These are phyloP conservation scores for Oryctolagus cuniculus DNA, from an alignment of 2,113 vertebrate genomes.

Conservation along the genomic window DNA sequence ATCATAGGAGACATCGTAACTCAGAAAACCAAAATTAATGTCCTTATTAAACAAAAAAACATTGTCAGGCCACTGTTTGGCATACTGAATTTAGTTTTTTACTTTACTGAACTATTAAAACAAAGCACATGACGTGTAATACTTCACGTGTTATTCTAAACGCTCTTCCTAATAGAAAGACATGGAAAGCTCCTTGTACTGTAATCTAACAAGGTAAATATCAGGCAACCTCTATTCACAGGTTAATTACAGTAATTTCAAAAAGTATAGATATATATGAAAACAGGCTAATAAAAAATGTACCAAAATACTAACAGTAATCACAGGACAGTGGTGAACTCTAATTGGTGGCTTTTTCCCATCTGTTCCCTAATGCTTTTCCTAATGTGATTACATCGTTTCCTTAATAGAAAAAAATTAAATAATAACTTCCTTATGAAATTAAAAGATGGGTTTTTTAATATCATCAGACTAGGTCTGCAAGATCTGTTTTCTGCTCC, in stretches of 20 bases:
- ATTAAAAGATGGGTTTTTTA: slow-evolving; percentile 19
- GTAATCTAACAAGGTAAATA: background rate
- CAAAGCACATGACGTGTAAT: background rate
- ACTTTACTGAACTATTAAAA: background rate
- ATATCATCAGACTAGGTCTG: background rate
- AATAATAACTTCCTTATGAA: slow-evolving; percentile 38
- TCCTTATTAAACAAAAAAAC: background rate
- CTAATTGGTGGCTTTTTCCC: background rate
- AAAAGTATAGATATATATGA: background rate
- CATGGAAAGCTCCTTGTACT: slow-evolving; percentile 24
- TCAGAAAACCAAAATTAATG: slow-evolving; percentile 46
- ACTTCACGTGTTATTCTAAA: slow-evolving; percentile 44
- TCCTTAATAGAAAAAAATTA: slow-evolving; percentile 26
- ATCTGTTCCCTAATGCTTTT: background rate
- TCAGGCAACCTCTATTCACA: background rate
- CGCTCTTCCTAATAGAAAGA: slow-evolving; percentile 3
- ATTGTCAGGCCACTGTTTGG: background rate
- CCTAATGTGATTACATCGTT: slow-evolving; percentile 29
- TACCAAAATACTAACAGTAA: slow-evolving; percentile 18
- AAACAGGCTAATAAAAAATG: slow-evolving; percentile 21
- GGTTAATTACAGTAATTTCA: background rate
- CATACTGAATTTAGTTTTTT: slow-evolving; percentile 21
- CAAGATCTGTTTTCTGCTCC: background rate
- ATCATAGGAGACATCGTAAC: background rate
- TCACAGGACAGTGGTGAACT: background rate